Conservation (phyloP, 2,113 vertebrate genomes). For the Scophthalmus maximus region DNA sequence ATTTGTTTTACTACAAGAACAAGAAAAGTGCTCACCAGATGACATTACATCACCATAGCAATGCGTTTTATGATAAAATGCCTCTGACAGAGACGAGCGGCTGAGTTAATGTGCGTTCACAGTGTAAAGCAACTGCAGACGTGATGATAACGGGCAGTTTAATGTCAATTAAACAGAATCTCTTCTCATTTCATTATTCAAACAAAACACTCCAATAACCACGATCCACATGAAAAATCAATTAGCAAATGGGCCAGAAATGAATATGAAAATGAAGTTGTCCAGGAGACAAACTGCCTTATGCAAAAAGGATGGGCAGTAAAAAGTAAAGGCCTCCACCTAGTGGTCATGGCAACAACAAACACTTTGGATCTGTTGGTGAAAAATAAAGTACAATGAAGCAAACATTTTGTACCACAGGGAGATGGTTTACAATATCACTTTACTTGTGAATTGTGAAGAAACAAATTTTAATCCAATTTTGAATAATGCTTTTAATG, state of each 20-base stretch:
- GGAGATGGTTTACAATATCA: too few species aligned
- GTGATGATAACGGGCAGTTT: neutral
- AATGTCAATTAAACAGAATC: slow-evolving; percentile 17
- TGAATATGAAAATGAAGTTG: slow-evolving; percentile 10
- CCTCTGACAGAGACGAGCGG: neutral
- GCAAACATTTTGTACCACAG: neutral
- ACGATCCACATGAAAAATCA: slow-evolving; percentile 20
- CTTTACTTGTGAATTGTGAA: neutral
- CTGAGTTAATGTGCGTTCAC: neutral
- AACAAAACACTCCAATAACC: neutral
- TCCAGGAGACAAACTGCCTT: neutral
- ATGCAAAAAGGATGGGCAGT: neutral
- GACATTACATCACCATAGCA: neutral
- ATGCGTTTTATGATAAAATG: neutral
- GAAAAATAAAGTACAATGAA: neutral
- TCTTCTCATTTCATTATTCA: slow-evolving; percentile 11
- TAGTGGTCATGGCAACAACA: slow-evolving; percentile 54
- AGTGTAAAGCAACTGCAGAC: neutral
- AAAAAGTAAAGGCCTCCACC: slow-evolving; percentile 64
- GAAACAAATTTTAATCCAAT: neutral
- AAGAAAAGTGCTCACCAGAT: neutral
- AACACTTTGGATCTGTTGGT: neutral
- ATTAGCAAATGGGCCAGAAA: slow-evolving; percentile 24
- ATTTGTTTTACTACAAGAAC: neutral
- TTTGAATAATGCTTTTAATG: slow-evolving; percentile 74